These are phyloP conservation scores for Pantelozetes paolii DNA, from an alignment of 2,888 invertebrate genomes.

Conservation along the genomic window DNA sequence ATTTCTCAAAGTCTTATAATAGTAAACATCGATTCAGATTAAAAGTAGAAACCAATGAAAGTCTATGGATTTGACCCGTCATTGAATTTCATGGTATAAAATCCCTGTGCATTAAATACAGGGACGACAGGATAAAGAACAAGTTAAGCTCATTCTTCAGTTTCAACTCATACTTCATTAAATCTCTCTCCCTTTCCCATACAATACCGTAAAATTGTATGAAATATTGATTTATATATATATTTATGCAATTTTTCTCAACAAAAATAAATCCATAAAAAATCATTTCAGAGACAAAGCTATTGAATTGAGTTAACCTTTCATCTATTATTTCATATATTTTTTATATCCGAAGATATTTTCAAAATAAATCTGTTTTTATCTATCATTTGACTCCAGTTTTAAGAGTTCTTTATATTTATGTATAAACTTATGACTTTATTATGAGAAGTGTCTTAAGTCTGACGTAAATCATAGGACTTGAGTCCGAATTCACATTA, in stretches of 20 bases:
- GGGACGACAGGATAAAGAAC: not conserved
- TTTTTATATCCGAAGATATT: not conserved
- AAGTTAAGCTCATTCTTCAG: conserved; percentile 13
- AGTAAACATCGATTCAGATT: conserved; percentile 28
- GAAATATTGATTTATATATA: no score
- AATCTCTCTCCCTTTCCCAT: not conserved
- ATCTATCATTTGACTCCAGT: conserved; percentile 6
- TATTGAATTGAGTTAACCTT: conserved; percentile 26
- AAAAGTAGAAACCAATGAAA: conserved; percentile 31
- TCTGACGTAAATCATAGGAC: not conserved
- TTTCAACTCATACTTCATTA: conserved; percentile 15
- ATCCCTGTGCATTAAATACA: not conserved
- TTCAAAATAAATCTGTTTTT: conserved; percentile 27
- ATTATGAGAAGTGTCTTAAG: not conserved
- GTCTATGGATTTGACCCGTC: conserved; percentile 17
- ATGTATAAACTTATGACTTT: not conserved
- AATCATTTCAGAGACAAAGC: conserved; percentile 24
- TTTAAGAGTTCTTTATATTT: not conserved
- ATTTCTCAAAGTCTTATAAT: conserved; percentile 35
- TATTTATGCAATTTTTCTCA: conserved; percentile 10
- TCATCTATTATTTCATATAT: not conserved
- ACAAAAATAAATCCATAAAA: conserved; percentile 31
- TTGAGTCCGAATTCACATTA: not conserved
- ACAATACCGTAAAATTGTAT: not conserved
- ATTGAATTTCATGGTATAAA: conserved; percentile 10